Conservation (phyloP, 1,140 invertebrate species). For the Watersipora subatra region DNA sequence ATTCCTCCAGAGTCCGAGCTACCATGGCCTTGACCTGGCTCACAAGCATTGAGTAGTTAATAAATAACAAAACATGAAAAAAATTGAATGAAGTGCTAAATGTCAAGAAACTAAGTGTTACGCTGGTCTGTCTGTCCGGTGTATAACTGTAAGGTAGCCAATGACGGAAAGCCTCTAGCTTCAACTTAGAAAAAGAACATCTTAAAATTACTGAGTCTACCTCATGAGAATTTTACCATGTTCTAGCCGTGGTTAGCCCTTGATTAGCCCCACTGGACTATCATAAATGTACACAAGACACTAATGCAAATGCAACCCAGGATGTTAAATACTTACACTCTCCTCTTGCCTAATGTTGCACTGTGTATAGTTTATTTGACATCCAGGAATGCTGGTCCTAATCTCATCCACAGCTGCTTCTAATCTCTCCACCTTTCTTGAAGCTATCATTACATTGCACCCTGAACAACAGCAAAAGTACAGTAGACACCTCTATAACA, state of each 20-base stretch:
- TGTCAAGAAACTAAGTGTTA: not conserved
- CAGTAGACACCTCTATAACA: too few species aligned
- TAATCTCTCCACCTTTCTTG: constrained; percentile 39
- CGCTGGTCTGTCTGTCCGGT: too few species aligned
- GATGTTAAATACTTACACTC: constrained; percentile 32
- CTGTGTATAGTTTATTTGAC: constrained; percentile 20
- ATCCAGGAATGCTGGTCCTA: constrained; percentile 12
- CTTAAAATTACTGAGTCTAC: too few species aligned
- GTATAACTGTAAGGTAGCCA: too few species aligned
- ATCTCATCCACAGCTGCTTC: constrained; percentile 27
- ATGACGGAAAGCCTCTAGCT: too few species aligned
- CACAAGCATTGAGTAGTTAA: constrained; percentile 4
- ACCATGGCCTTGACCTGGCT: constrained; percentile 34
- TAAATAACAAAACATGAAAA: constrained; percentile 7
- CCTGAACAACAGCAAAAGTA: too few species aligned
- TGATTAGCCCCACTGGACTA: too few species aligned
- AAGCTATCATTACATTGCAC: constrained; percentile 44
- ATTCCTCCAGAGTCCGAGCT: constrained; percentile 25
- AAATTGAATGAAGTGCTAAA: not conserved
- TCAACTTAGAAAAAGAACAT: too few species aligned
- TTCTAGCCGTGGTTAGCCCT: too few species aligned
- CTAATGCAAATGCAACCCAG: too few species aligned
- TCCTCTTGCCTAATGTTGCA: constrained; percentile 46
- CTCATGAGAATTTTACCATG: too few species aligned
- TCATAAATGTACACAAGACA: too few species aligned